phyloP scores from a whole-genome alignment of 1,140 invertebrate species.

The Drosophila takahashii region DNA sequence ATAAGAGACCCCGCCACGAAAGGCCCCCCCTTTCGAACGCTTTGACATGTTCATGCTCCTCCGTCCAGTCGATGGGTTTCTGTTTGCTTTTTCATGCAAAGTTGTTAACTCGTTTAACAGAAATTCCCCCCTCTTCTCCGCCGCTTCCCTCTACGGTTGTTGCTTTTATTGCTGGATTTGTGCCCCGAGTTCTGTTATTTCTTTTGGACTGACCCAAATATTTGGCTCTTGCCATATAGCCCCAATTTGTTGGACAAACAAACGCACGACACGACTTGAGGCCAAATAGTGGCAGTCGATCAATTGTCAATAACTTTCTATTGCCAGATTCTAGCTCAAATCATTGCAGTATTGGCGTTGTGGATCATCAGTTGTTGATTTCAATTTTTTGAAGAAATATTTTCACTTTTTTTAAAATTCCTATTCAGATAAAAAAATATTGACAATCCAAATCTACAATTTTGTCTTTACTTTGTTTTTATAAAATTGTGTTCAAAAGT shows the following conservation, averaged over 20 bases:
- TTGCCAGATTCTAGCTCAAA: constrained; percentile 20
- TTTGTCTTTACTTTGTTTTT: too few relatives aligned
- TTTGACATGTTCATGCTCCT: constrained; percentile 56
- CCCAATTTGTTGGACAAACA: constrained; percentile 61
- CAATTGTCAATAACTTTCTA: constrained; percentile 57
- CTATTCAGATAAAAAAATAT: background rate
- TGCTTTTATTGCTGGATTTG: constrained; percentile 38
- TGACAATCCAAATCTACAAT: too few relatives aligned
- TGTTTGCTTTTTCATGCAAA: constrained; percentile 80
- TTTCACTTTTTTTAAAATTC: background rate
- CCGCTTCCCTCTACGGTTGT: constrained; percentile 13
- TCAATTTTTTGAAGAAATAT: background rate
- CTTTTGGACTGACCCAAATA: constrained; percentile 71
- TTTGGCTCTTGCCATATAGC: constrained; percentile 53
- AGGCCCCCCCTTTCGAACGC: background rate
- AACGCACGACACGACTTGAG: constrained; percentile 29
- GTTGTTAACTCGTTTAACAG: constrained; percentile 78
- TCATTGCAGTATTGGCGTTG: constrained; percentile 18
- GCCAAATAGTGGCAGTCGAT: constrained; percentile 45
- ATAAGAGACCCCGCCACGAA: too few relatives aligned
- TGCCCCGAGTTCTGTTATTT: constrained; percentile 76
- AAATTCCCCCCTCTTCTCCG: constrained; percentile 36
- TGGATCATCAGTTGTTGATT: background rate
- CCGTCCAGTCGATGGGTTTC: constrained; percentile 61
- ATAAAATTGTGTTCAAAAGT: too few relatives aligned